These are phyloP conservation scores for Cheirogaleus major DNA, from an alignment of 2,797 vertebrate genomes.

Conservation along the genomic window DNA sequence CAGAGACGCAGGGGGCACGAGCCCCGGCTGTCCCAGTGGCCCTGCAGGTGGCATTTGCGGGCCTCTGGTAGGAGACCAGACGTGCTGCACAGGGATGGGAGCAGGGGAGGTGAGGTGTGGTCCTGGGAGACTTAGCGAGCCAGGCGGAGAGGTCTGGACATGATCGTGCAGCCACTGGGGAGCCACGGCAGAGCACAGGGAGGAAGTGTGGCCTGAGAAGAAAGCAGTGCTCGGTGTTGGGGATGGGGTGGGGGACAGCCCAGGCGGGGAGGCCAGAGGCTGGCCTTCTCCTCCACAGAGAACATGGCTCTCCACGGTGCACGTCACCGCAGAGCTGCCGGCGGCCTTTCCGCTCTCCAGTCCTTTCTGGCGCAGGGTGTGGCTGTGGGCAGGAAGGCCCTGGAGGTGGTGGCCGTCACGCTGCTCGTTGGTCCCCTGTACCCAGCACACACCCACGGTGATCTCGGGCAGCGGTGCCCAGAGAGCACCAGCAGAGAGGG, in stretches of 20 bases:
- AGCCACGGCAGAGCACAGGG: background rate
- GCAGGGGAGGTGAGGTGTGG: background rate
- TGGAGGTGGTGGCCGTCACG: background rate
- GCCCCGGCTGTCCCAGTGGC: too few species aligned
- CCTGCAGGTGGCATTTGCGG: background rate
- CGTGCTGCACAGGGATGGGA: background rate
- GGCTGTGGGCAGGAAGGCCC: fast-evolving
- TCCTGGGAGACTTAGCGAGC: background rate
- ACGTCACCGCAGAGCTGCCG: fast-evolving
- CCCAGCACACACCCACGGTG: background rate
- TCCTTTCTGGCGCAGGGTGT: background rate
- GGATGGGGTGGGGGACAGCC: background rate
- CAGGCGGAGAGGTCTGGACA: background rate
- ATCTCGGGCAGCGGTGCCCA: background rate
- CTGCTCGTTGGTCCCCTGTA: background rate
- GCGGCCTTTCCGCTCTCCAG: background rate
- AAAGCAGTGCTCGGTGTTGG: background rate
- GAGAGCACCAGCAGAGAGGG: background rate
- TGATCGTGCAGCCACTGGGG: fast-evolving
- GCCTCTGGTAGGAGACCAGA: background rate
- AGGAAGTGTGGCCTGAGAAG: background rate
- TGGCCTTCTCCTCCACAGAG: background rate
- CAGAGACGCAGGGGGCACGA: background rate
- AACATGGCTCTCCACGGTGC: background rate
- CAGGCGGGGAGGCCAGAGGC: background rate